Conservation (phyloP, 2,888 invertebrate species). For the Ophion obscuratus region DNA sequence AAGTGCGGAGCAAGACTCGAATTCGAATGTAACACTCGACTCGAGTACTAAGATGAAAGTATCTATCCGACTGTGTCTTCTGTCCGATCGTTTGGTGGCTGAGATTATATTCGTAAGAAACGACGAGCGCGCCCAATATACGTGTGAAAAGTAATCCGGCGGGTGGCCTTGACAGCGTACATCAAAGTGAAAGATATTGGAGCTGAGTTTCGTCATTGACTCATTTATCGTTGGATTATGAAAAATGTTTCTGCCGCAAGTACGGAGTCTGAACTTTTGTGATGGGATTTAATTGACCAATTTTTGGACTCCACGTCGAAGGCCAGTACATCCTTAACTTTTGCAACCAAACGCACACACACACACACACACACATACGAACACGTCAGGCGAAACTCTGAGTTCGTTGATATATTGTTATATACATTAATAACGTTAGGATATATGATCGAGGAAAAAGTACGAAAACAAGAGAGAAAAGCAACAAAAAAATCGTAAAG, state of each 20-base stretch:
- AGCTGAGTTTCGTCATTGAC: neutral
- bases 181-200: neutral
- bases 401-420: conserved; percentile 80
- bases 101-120: neutral
- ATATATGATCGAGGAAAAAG: conserved; percentile 55
- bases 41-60: no score
- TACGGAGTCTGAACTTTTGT: neutral
- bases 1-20: no score
- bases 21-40: no score
- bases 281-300: neutral
- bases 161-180: no score
- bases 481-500: conserved; percentile 74
- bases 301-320: neutral
- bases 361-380: conserved; percentile 16
- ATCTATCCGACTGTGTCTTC: no score
- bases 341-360: neutral
- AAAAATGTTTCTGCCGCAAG: neutral
- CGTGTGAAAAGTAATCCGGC: no score
- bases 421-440: conserved; percentile 79
- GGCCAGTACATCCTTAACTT: conserved; percentile 2
- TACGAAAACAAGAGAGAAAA: conserved; percentile 37
- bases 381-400: conserved; percentile 60
- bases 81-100: no score
- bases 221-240: neutral
- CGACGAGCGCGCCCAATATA: neutral